Base-by-base conservation (phyloP, 2,797 vertebrate species). In the Mormyrus proboscirostris region DNA sequence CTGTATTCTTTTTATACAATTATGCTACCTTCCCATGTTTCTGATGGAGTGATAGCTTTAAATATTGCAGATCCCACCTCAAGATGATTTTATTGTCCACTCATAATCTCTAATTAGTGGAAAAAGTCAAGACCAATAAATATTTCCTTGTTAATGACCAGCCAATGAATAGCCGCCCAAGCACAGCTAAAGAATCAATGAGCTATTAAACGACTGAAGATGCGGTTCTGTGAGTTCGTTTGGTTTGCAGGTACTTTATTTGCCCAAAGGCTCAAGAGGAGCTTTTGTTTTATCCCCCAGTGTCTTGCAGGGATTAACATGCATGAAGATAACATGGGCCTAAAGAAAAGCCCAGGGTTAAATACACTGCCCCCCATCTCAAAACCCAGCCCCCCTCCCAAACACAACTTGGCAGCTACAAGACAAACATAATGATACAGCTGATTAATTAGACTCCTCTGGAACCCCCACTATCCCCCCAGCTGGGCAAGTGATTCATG, bases 351-450 rank as follows among this genome's bases (percentile, higher is more conserved):
- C 94, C 62, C 93, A 91, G 90, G 95, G 96, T 96, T 96, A 96
- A 96, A 96, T 94, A 95, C 94, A 95, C 95, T 92, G 95, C 95
- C 93, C 95, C 93, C 94, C 62, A 41, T 50, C 49, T 8, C 0
- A 93, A 94, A 49, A 65, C 88, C 88, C 2, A 19, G 53, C 51
- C 65, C 84, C 50, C 62, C 62, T 87, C 84, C 89, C 38, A 86
- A 89, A 89, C 95, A 93, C 94, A 95, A 94, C 94, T 92, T 95
- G 95, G 95, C 95, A 95, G 95, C 94, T 95, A 95, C 95, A 97
- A 96, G 96, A 95, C 95, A 95, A 96, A 97, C 96, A 96, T 95
- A 96, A 96, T 96, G 95, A 96, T 87, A 89, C 89, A 89, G 89
- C 89, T 89, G 89, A 89, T 89, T 89, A 89, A 89, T 89, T 89